Conservation (phyloP, 2,888 invertebrate species). For the Tanytarsus gracilentus region DNA sequence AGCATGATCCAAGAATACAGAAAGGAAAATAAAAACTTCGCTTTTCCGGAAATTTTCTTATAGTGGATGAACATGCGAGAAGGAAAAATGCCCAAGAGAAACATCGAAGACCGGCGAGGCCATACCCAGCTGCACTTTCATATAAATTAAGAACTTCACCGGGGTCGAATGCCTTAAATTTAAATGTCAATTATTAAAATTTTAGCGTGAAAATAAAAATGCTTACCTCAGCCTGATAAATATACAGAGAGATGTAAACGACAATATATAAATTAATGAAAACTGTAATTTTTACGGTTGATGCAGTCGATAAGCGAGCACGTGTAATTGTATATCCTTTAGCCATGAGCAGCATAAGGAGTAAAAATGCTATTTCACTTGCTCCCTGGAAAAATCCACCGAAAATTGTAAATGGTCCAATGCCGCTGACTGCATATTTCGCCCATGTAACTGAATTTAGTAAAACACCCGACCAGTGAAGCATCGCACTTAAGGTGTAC, state of each 20-base stretch:
- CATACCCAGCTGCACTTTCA: slow-evolving; percentile 84
- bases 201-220: slow-evolving; percentile 19
- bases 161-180: slow-evolving; percentile 70
- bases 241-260: slow-evolving; percentile 64
- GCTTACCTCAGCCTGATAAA: slow-evolving; percentile 67
- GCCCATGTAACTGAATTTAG: slow-evolving; percentile 62
- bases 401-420: slow-evolving; percentile 47
- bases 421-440: slow-evolving; percentile 67
- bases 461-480: slow-evolving; percentile 62
- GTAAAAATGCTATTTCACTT: slow-evolving; percentile 65
- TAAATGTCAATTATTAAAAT: too few species aligned
- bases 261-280: slow-evolving; percentile 71
- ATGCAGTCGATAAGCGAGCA: slow-evolving; percentile 62
- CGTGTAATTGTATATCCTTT: slow-evolving; percentile 88
- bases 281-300: slow-evolving; percentile 65
- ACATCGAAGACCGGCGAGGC: slow-evolving; percentile 63
- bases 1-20: slow-evolving; percentile 69
- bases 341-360: slow-evolving; percentile 70
- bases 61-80: slow-evolving; percentile 48
- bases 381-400: slow-evolving; percentile 51
- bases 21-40: slow-evolving; percentile 74
- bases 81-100: slow-evolving; percentile 77
- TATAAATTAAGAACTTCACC: slow-evolving; percentile 83
- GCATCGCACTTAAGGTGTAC: slow-evolving; percentile 60
- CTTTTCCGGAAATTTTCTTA: slow-evolving; percentile 77